Conservation (phyloP, 1,140 invertebrate species). For the Heliconius eleuchia region DNA sequence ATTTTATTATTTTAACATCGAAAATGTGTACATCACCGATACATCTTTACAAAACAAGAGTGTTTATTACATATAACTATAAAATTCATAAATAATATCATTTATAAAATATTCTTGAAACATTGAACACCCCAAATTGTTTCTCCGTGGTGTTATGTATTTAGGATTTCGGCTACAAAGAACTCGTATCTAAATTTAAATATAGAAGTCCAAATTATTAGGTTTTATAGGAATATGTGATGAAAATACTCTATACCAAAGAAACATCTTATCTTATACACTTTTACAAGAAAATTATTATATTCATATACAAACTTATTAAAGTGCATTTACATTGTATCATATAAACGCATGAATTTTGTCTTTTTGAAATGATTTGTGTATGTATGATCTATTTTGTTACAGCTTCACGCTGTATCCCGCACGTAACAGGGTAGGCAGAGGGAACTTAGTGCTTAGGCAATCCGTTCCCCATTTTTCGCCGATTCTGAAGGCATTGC, state of each 20-base stretch:
- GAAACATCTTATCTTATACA: background rate
- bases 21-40: background rate
- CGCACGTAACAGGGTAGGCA: no score
- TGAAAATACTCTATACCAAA: slow-evolving; percentile 3
- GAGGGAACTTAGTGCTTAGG: no score
- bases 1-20: background rate
- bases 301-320: slow-evolving; percentile 11
- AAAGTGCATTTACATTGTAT: background rate
- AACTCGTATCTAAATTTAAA: background rate
- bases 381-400: no score
- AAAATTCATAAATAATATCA: background rate
- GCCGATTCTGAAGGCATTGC: no score
- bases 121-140: background rate
- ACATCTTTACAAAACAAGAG: background rate
- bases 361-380: no score
- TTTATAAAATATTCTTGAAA: background rate
- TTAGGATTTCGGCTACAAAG: no score
- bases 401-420: no score
- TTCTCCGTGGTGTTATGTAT: background rate
- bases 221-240: slow-evolving; percentile 8
- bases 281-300: background rate
- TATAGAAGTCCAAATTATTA: background rate
- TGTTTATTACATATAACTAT: slow-evolving; percentile 6
- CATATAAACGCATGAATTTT: background rate
- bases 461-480: no score